Percentiles rank a stretch among this genome's conserved stretches.
phyloP scores from a whole-genome alignment of 64 coral and sea anemone species.

The Catalaphyllia jardinei region DNA sequence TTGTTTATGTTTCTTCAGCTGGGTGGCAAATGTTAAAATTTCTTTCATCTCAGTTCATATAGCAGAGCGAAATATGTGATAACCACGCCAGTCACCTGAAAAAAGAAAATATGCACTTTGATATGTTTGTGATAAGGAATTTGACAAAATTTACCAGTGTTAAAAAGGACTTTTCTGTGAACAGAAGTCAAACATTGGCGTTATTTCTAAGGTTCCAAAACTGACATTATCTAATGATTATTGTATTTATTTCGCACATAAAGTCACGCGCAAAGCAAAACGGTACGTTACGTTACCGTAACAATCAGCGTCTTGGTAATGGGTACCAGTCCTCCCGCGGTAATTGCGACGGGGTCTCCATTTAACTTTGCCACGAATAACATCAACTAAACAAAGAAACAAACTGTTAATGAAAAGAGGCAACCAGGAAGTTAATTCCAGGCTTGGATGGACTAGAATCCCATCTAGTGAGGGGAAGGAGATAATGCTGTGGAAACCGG shows the following conservation, averaged over 20 bases:
- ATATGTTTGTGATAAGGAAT: not conserved
- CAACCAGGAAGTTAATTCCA: too few species aligned
- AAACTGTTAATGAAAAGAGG: not conserved
- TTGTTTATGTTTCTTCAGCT: not conserved
- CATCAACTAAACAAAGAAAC: constrained; percentile 31
- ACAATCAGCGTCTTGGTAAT: constrained; percentile 51
- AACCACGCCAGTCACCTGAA: constrained; percentile 30
- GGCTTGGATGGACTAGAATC: too few species aligned
- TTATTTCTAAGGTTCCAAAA: too few species aligned
- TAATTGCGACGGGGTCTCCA: constrained; percentile 46
- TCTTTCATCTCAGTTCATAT: constrained; percentile 26
- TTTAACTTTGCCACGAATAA: constrained; percentile 39
- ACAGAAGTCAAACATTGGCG: too few species aligned
- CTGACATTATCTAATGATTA: too few species aligned
- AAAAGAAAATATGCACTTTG: not conserved
- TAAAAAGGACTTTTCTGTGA: too few species aligned
- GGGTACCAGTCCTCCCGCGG: constrained; percentile 40
- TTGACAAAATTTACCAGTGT: too few species aligned
- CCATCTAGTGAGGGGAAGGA: too few species aligned
- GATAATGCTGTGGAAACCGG: too few species aligned
- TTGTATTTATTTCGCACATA: too few species aligned
- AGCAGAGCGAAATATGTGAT: constrained; percentile 32
- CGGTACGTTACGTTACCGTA: constrained; percentile 19
- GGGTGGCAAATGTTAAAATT: not conserved
- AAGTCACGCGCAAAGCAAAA: not conserved